Evolutionary conservation across 2,888 invertebrate species (phyloP), one percentile per base, ranked within the genome.

Genomic region (Papilio elwesi): DNA sequence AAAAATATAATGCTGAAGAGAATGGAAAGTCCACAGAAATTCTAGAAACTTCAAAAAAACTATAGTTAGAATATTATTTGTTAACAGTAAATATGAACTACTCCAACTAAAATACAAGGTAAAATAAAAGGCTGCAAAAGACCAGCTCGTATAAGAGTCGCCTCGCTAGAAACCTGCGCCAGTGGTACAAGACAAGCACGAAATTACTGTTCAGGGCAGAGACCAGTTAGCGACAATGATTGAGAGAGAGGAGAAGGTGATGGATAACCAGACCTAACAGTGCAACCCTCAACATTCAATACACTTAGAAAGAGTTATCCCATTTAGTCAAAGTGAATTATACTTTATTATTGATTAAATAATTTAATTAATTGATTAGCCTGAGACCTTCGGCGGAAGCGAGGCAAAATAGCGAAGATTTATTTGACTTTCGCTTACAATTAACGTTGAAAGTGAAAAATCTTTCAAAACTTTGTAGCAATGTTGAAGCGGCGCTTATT

Each of bases 361-460:
- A 88, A 83, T 85, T 86, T 88, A 91, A 90, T 91, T 92, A 92
- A 93, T 93, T 90, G 91, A 91, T 92, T 88, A 87, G 85, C 87
- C 84, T 80, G 84, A 84, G 83, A 84, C 82, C 83, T 83, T 82
- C 74, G 77, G 74, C 78, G 77, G 79, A 83, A 89, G 85, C 85
- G 87, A 87, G 85, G 87, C 85, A 88, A 89, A 89, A 87, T 86
- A 87, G 83, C 85, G 77, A 85, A 90, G 91, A 91, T 92, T 92
- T 91, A 92, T 92, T 93, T 91, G 89, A 90, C 91, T 93, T 87
- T 90, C 83, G 80, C 83, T 89, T 87, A 86, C 91, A 93, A 93
- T 93, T 93, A 93, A 90, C 85, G 89, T 87, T 88, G 90, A 89
- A 89, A 93, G 91, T 93, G 93, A 93, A 93, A 93, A 93, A 93